phyloP scores from a whole-genome alignment of 2,113 vertebrate species.

The Lota lota region DNA sequence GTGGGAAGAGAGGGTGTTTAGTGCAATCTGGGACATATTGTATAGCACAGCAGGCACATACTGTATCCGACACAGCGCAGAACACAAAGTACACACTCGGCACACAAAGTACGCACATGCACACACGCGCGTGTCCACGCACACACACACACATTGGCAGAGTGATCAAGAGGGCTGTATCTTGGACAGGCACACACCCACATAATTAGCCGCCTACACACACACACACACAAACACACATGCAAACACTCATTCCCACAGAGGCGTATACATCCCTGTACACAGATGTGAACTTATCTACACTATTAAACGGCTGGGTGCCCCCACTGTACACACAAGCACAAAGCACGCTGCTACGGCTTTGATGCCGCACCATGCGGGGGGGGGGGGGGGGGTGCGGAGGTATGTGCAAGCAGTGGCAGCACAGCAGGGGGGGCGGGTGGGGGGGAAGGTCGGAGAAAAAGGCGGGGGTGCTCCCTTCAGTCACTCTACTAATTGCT shows the following conservation, averaged over 20 bases:
- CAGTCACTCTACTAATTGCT: constrained; percentile 71
- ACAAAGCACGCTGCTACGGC: constrained; percentile 36
- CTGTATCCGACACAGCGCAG: too few species aligned
- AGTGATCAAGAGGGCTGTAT: neutral
- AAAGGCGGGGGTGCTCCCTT: constrained; percentile 44
- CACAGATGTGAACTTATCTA: neutral
- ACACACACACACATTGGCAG: too few species aligned
- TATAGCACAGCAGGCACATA: too few species aligned
- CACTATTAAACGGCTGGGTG: constrained; percentile 29
- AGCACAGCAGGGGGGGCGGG: constrained; percentile 41
- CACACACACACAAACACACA: neutral
- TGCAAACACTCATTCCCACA: neutral
- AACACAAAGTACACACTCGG: too few species aligned
- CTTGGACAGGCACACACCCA: neutral
- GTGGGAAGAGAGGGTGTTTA: too few species aligned
- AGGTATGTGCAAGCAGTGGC: constrained; percentile 30
- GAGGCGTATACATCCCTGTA: neutral
- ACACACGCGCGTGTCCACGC: too few species aligned
- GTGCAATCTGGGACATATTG: too few species aligned
- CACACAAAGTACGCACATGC: neutral
- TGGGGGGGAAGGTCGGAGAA: constrained; percentile 30
- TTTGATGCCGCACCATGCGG: constrained; percentile 30
- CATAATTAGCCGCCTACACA: neutral
- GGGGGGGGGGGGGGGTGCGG: constrained; percentile 19
- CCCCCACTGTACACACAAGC: constrained; percentile 14